Evolutionary conservation across 2,113 vertebrate species (phyloP).

Genomic region (Rhinoderma darwinii): DNA sequence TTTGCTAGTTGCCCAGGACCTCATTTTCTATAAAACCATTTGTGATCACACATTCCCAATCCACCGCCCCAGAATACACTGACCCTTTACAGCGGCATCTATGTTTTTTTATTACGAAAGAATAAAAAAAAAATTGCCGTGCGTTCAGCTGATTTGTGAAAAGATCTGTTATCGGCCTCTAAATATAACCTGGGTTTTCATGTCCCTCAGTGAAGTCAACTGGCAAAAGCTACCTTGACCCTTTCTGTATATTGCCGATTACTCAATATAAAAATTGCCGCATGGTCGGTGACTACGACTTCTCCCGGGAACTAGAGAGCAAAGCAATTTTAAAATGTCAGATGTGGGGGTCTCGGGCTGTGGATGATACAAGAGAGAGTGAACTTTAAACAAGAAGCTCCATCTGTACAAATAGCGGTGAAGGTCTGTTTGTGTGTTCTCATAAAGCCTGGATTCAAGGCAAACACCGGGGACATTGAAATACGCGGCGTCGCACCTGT

Average conservation of each 20-base stretch:
- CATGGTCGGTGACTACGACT: slow-evolving; percentile 12
- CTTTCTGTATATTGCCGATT: slow-evolving; percentile 35
- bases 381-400: slow-evolving; percentile 27
- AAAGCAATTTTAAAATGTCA: slow-evolving; percentile 57
- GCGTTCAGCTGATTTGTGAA: not conserved
- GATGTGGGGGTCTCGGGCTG: not conserved
- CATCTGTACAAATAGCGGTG: slow-evolving; percentile 41
- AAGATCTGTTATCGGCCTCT: not conserved
- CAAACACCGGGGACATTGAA: not conserved
- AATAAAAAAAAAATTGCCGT: not conserved
- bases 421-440: slow-evolving; percentile 9
- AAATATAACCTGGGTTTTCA: slow-evolving; percentile 34
- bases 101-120: too few species aligned
- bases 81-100: too few species aligned
- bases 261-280: slow-evolving; percentile 38
- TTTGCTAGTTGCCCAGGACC: too few species aligned
- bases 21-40: too few species aligned
- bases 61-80: too few species aligned
- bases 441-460: slow-evolving; percentile 20
- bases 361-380: slow-evolving; percentile 9
- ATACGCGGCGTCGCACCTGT: not conserved
- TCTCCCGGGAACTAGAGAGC: slow-evolving; percentile 2
- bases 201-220: not conserved
- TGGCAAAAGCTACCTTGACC: slow-evolving; percentile 54
- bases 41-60: too few species aligned